Evolutionary conservation across 2,888 invertebrate species (phyloP), one percentile per base, ranked within the genome.

Genomic region (Incurvaria masculella): DNA sequence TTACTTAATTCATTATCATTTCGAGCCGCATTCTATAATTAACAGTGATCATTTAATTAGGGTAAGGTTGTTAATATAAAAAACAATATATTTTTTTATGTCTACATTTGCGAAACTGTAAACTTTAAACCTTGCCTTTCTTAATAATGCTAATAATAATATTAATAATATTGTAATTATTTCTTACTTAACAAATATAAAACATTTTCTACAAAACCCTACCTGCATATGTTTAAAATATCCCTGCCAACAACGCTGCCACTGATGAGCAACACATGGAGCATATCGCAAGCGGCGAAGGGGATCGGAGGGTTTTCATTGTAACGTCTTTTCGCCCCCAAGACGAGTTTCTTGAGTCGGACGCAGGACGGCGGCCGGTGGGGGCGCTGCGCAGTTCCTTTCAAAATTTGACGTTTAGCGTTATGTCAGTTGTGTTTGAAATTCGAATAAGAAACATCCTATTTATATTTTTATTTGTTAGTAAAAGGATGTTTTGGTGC

Each of bases 241-340:
- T n/a, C 16, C n/a, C 6, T 40, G 17, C 8, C 6, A 14, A 52
- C 49, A 47, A 51, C 52, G 58, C 50, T 51, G 64, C 67, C 65
- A 68, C 66, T 69, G 61, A 59, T 65, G 59, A 65, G 61, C 62
- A 64, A 59, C 65, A 61, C 52, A 49, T 57, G 56, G 62, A 10
- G 23, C 23, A 69, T 70, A 69, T 70, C 68, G 62, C 61, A 70
- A 67, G 61, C 62, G 64, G 62, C 64, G 63, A 65, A 68, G 71
- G 73, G 72, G 64, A 64, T 62, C 62, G 65, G 67, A 68, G 74
- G 75, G 74, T 62, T 63, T 56, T 59, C 18, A 21, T 60, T 63
- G 63, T 73, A 78, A 76, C 76, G 76, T 76, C 75, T 78, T 76
- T 76, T 65, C 58, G 62, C 65, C 69, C 69, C 64, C 63, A 74